phyloP scores from a whole-genome alignment of 1,140 invertebrate species.

The Drosophila serrata region DNA sequence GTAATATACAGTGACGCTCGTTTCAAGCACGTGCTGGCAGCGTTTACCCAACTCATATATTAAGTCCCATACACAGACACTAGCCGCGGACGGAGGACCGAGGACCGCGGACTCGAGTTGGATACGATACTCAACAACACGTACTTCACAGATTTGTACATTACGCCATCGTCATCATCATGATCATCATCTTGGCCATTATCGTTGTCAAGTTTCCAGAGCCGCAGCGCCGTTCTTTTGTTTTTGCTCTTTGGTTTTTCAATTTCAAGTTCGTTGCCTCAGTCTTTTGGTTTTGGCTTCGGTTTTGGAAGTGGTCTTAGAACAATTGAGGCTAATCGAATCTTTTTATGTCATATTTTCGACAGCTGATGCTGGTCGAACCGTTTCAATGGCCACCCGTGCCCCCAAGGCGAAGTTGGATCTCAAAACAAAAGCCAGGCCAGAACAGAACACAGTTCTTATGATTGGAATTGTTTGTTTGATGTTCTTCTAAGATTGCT shows the following conservation, averaged over 20 bases:
- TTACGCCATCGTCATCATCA: conserved; percentile 67
- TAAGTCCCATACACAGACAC: conserved; percentile 61
- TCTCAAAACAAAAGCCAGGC: conserved; percentile 26
- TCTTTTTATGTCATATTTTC: conserved; percentile 67
- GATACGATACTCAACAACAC: conserved; percentile 68
- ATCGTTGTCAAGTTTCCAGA: conserved; percentile 50
- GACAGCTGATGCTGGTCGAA: conserved; percentile 76
- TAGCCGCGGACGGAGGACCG: conserved; percentile 14
- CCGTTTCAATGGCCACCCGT: conserved; percentile 53
- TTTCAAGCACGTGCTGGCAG: conserved; percentile 82
- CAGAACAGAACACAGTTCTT: conserved; percentile 21
- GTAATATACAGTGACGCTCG: conserved; percentile 81
- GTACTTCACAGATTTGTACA: conserved; percentile 82
- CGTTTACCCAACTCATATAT: conserved; percentile 80
- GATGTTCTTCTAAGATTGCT: conserved; percentile 36
- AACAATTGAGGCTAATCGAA: conserved; percentile 82
- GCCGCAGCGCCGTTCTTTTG: conserved; percentile 40
- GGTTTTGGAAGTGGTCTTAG: conserved; percentile 63
- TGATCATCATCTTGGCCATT: conserved; percentile 43
- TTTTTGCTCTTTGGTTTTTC: conserved; percentile 64
- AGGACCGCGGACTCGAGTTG: conserved; percentile 28
- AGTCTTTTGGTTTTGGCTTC: conserved; percentile 58
- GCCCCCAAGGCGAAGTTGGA: conserved; percentile 27
- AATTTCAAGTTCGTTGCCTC: conserved; percentile 82
- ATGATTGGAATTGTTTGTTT: conserved; percentile 36